A percentile compares a stretch with the other conserved stretches of the same genome.
These are phyloP conservation scores for Zophobas atratus DNA, from an alignment of 1,140 invertebrate genomes.

Conservation along the genomic window DNA sequence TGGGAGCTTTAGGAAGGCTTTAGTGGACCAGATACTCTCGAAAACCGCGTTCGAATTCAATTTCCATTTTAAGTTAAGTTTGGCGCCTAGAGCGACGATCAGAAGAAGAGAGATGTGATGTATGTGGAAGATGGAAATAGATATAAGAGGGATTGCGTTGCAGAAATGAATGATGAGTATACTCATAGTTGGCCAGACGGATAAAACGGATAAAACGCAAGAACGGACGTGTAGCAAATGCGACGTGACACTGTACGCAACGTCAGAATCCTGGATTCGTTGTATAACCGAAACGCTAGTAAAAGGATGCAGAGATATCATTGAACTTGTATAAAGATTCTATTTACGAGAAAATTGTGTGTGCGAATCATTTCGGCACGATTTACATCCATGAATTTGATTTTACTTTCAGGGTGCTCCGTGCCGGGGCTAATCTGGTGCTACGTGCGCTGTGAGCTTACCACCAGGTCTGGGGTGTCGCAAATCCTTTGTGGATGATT, in stretches of 20 bases:
- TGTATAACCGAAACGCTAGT: constrained; percentile 35
- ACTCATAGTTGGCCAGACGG: constrained; percentile 49
- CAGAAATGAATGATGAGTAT: constrained; percentile 60
- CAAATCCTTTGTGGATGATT: constrained; percentile 40
- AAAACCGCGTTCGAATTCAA: constrained; percentile 56
- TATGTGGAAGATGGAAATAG: constrained; percentile 49
- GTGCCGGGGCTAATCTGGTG: constrained; percentile 1
- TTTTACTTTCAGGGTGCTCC: not conserved
- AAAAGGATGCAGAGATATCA: constrained; percentile 53
- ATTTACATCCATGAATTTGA: constrained; percentile 15
- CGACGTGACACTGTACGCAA: constrained; percentile 47
- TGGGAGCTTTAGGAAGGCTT: constrained; percentile 49
- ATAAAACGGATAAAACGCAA: constrained; percentile 6
- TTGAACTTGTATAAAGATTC: constrained; percentile 56
- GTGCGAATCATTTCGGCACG: constrained; percentile 32
- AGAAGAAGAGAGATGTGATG: constrained; percentile 45
- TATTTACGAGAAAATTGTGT: constrained; percentile 48
- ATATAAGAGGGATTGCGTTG: constrained; percentile 58
- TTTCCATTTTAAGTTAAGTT: constrained; percentile 59
- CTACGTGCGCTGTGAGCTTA: constrained; percentile 13
- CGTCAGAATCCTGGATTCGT: constrained; percentile 49
- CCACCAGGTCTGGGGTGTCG: constrained; percentile 2
- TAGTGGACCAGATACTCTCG: constrained; percentile 46
- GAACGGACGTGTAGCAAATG: constrained; percentile 16
- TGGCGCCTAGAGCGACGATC: constrained; percentile 51